phyloP scores from a whole-genome alignment of 2,888 invertebrate genomes.

The Prenolepis imparis region DNA sequence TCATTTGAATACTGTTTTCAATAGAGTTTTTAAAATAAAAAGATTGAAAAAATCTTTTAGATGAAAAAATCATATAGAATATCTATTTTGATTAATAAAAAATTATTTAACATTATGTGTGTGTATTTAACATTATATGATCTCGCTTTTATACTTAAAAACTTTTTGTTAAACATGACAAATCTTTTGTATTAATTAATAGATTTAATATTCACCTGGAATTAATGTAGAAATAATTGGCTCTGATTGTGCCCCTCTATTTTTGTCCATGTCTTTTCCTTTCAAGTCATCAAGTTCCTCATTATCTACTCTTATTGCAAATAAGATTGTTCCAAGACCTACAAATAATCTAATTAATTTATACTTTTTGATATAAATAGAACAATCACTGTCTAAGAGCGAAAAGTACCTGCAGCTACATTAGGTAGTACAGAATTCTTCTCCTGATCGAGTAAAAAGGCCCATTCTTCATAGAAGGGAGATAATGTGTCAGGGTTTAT shows the following conservation, averaged over 20 bases:
- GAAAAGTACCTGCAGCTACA: conserved; percentile 92
- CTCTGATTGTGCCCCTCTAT: conserved; percentile 87
- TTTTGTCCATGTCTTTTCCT: conserved; percentile 86
- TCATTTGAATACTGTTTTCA: not conserved
- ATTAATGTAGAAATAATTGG: conserved; percentile 91
- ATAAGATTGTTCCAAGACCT: conserved; percentile 95
- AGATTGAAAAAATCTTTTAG: not conserved
- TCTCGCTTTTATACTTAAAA: not conserved
- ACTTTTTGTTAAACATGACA: not conserved
- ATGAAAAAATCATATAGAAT: not conserved
- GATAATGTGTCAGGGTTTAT: conserved; percentile 76
- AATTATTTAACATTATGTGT: not conserved
- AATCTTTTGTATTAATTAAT: not conserved
- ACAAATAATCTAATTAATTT: conserved; percentile 49
- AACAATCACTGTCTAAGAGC: conserved; percentile 3
- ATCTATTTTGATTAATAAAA: not conserved
- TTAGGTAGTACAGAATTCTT: conserved; percentile 92
- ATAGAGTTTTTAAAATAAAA: not conserved
- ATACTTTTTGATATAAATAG: not conserved
- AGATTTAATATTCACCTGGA: conserved; percentile 86
- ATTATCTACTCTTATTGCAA: conserved; percentile 97
- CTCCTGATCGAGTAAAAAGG: conserved; percentile 94
- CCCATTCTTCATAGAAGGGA: conserved; percentile 93
- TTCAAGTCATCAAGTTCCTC: conserved; percentile 91
- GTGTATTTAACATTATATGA: not conserved